A percentile compares a stretch with the other conserved stretches of the same genome.
These are phyloP conservation scores for Drosophila sulfurigaster DNA, from an alignment of 1,140 invertebrate genomes.

Conservation along the genomic window DNA sequence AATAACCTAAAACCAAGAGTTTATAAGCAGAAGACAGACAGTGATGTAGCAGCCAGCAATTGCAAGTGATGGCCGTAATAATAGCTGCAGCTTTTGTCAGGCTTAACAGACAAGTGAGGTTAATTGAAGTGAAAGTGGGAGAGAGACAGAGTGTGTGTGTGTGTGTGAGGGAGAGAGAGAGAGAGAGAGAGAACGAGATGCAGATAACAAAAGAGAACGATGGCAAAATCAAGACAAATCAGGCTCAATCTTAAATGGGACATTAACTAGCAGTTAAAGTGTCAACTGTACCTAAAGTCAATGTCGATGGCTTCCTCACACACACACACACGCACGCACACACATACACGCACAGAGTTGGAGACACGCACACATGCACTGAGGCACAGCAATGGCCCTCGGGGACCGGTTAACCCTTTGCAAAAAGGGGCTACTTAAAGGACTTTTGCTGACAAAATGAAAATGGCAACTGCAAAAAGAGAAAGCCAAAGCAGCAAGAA, in stretches of 20 bases:
- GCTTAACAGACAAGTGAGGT: not conserved
- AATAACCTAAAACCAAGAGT: too few relatives aligned
- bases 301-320: slow-evolving; percentile 14
- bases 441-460: slow-evolving; percentile 79
- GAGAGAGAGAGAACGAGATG: not conserved
- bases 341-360: not conserved
- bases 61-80: too few relatives aligned
- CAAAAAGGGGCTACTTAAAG: slow-evolving; percentile 74
- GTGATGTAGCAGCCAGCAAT: too few relatives aligned
- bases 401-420: slow-evolving; percentile 77
- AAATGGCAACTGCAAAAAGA: slow-evolving; percentile 64
- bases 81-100: slow-evolving; percentile 16
- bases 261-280: slow-evolving; percentile 76
- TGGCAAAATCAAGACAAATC: slow-evolving; percentile 15
- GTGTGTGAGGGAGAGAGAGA: not conserved
- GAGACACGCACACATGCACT: not conserved
- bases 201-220: not conserved
- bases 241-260: slow-evolving; percentile 56
- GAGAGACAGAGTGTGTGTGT: not conserved
- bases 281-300: slow-evolving; percentile 71
- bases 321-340: slow-evolving; percentile 19
- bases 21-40: too few relatives aligned
- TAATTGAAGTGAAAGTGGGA: not conserved
- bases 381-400: slow-evolving; percentile 34
- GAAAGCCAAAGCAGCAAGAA: not conserved